These are phyloP conservation scores for Antedon mediterranea DNA, from an alignment of 53 echinoderm and acorn worm genomes.

Conservation along the genomic window DNA sequence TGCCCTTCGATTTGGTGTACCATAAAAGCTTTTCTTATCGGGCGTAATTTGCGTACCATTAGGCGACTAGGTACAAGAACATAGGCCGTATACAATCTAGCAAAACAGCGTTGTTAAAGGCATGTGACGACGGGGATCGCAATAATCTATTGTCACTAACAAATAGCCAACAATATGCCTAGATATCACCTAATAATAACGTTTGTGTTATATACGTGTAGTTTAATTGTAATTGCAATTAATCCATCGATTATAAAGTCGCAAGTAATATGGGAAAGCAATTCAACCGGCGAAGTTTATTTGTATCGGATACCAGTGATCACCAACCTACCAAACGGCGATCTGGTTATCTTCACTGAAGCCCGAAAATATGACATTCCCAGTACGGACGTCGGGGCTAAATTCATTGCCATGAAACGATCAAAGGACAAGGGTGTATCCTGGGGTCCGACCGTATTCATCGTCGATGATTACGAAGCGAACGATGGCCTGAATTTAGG, in stretches of 20 bases:
- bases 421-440: constrained; percentile 23
- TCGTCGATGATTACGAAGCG: constrained; percentile 37
- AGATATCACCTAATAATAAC: too few species aligned
- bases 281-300: constrained; percentile 2
- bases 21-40: too few species aligned
- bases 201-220: not conserved
- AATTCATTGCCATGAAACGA: constrained; percentile 28
- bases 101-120: too few species aligned
- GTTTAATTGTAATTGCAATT: not conserved
- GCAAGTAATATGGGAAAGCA: not conserved
- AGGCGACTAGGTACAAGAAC: too few species aligned
- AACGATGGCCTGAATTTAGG: constrained; percentile 32
- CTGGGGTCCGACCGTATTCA: constrained; percentile 18
- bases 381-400: constrained; percentile 16
- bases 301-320: constrained; percentile 36
- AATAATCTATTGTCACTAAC: too few species aligned
- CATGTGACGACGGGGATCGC: too few species aligned
- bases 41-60: too few species aligned
- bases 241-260: not conserved
- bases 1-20: too few species aligned
- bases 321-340: constrained; percentile 26
- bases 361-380: constrained; percentile 21
- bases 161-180: too few species aligned
- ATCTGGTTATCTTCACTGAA: constrained; percentile 35
- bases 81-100: too few species aligned